Evolutionary conservation across 2,888 invertebrate genomes (phyloP), one percentile per base, ranked within the genome.

Genomic region (Cremastinae sp.): DNA sequence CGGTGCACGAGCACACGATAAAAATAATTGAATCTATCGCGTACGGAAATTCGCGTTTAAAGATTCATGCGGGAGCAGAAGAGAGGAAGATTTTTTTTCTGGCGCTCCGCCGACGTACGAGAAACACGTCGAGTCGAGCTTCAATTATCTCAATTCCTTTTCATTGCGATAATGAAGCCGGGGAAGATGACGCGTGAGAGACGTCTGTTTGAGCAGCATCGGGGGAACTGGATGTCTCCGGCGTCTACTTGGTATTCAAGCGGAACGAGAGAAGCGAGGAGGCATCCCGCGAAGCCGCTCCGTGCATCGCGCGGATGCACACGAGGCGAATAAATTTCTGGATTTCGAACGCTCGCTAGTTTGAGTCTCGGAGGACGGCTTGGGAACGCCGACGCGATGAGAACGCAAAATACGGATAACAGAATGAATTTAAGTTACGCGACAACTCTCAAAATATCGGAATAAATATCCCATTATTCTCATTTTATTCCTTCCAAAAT

Each of bases 221-320:
- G 56, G 2, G 38, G 8, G 20, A 7, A 45, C 20, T 41, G 49
- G n/a, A 9, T 20, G 47, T 58, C 62, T 66, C 64, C 53, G 45
- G 61, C 71, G 76, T 53, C 72, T 74, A 75, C 71, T 86, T 83
- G 82, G 80, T 86, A 86, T 86, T 86, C 85, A 65, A 80, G 61
- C 77, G 75, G 72, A 73, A 51, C 51, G 61, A 74, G 72, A 74
- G 61, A 74, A 77, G 77, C 79, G 78, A 66, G 74, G 78, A 84
- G 84, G 83, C 81, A 85, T 84, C 84, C 79, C 84, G 51, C 41
- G 66, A 16, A 12, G 9, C 12, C 12, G 72, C 14, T 59, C 79
- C 22, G 1, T 72, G 81, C 84, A 81, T 78, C 78, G 79, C 49
- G 20, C 45, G 36, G 36, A 22, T 66, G 54, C 65, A 45, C 75